A percentile compares a stretch with the other conserved stretches of the same genome.
Conservation (phyloP, 2,113 vertebrate genomes). For the Bettongia penicillata region DNA sequence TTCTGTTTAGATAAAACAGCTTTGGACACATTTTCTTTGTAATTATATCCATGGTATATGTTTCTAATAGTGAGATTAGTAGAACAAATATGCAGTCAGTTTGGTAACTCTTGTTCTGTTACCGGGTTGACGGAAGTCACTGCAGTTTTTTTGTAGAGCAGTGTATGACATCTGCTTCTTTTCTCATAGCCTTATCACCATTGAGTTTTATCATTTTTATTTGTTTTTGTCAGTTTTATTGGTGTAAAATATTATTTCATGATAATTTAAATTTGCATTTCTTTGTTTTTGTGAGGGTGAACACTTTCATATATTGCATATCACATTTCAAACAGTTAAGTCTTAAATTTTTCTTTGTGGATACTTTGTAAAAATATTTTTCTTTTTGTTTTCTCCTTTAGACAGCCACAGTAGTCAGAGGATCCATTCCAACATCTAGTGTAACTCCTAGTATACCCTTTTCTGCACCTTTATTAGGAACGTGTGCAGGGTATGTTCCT, state of each 20-base stretch:
- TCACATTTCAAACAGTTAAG: background rate
- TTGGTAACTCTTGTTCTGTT: background rate
- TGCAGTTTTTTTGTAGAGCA: background rate
- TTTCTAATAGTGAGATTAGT: background rate
- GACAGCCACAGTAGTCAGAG: slow-evolving; percentile 80
- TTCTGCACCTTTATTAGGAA: slow-evolving; percentile 86
- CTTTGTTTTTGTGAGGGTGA: background rate
- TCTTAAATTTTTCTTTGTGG: background rate
- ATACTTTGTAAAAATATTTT: background rate
- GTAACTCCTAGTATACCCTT: slow-evolving; percentile 85
- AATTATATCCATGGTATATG: background rate
- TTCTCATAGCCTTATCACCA: background rate
- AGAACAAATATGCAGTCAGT: background rate
- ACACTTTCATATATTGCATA: background rate
- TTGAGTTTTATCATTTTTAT: background rate
- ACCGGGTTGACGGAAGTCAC: background rate
- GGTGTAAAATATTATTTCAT: background rate
- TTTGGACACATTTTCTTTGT: background rate
- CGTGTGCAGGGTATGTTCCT: slow-evolving; percentile 82
- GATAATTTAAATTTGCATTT: background rate
- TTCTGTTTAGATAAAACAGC: background rate
- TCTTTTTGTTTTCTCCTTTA: slow-evolving; percentile 51
- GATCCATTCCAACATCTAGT: slow-evolving; percentile 85
- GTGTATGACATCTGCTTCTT: background rate
- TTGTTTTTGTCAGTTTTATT: background rate